phyloP scores from a whole-genome alignment of 2,113 vertebrate genomes.

The Burhinus bistriatus region DNA sequence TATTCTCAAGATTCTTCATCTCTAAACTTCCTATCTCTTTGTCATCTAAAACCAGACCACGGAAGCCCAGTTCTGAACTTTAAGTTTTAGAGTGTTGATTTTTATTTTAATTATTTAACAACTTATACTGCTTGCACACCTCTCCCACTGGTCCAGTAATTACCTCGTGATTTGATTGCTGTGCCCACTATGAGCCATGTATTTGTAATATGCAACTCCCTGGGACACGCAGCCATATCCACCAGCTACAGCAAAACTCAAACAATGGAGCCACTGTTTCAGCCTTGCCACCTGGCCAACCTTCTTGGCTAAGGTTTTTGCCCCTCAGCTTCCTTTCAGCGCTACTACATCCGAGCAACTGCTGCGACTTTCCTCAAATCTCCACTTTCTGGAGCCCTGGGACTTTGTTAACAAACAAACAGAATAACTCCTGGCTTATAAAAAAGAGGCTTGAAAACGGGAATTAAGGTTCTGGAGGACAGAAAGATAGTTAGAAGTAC shows the following conservation, averaged over 20 bases:
- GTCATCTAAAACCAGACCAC: neutral
- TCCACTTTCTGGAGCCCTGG: neutral
- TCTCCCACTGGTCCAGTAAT: neutral
- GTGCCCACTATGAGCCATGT: neutral
- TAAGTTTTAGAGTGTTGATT: rapidly evolving
- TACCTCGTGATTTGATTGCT: neutral
- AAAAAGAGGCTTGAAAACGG: neutral
- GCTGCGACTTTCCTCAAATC: neutral
- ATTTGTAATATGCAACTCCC: neutral
- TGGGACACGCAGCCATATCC: neutral
- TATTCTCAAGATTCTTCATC: neutral
- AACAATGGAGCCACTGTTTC: neutral
- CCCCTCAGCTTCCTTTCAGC: neutral
- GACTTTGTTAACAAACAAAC: neutral
- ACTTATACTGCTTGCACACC: neutral
- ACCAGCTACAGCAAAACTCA: neutral
- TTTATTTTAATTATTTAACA: neutral
- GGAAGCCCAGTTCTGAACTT: neutral
- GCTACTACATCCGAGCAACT: neutral
- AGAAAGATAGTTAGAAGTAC: neutral
- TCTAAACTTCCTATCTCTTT: neutral
- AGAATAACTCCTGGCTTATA: neutral
- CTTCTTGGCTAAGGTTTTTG: neutral
- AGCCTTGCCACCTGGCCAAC: neutral
- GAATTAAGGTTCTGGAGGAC: neutral